These are phyloP conservation scores for Pygoscelis antarcticus DNA, from an alignment of 2,113 vertebrate genomes.

Conservation along the genomic window DNA sequence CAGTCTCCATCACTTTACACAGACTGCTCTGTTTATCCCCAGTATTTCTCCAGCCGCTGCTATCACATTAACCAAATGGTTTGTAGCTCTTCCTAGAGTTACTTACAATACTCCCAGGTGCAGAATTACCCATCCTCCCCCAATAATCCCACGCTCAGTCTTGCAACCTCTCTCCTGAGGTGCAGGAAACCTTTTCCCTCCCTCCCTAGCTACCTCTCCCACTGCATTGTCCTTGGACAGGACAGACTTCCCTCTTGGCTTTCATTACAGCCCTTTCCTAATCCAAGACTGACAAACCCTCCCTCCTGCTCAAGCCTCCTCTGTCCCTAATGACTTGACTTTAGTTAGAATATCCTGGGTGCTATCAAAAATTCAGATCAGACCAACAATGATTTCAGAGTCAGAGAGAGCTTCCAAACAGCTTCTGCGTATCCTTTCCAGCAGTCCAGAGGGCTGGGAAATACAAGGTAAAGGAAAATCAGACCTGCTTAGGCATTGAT, in stretches of 20 bases:
- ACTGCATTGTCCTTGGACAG: background rate
- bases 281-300: background rate
- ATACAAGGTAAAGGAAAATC: background rate
- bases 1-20: background rate
- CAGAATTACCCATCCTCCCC: background rate
- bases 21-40: background rate
- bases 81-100: background rate
- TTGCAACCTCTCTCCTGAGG: background rate
- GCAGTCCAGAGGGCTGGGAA: background rate
- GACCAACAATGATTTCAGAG: background rate
- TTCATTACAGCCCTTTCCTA: background rate
- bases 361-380: background rate
- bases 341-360: background rate
- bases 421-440: background rate
- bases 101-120: background rate
- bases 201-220: background rate
- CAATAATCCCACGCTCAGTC: background rate
- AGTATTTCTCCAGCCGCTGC: background rate
- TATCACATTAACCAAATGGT: background rate
- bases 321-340: background rate
- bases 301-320: background rate
- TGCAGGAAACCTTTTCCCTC: background rate
- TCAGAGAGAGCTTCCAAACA: background rate
- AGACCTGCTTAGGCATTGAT: background rate
- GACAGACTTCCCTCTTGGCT: background rate